phyloP scores from a whole-genome alignment of 2,888 invertebrate species.

The Steromphala cineraria region DNA sequence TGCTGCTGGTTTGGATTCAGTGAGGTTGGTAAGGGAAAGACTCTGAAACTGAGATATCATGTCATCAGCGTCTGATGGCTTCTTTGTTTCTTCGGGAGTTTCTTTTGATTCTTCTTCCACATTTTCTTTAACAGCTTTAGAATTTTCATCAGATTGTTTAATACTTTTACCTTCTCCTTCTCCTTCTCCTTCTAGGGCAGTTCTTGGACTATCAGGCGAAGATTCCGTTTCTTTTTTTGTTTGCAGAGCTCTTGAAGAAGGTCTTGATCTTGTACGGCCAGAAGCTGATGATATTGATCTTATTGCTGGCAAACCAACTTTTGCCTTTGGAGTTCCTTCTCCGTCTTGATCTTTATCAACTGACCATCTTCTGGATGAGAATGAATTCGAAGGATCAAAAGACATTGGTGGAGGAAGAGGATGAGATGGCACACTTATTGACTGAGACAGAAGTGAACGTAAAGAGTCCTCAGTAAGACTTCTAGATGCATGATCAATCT shows the following conservation, averaged over 20 bases:
- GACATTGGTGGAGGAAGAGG: neutral
- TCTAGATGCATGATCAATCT: neutral
- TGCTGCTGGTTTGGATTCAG: neutral
- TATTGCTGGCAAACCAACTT: neutral
- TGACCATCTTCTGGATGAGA: neutral
- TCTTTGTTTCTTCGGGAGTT: neutral
- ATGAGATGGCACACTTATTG: neutral
- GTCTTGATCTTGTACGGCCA: neutral
- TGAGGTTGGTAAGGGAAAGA: neutral
- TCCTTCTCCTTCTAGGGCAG: too few relatives aligned
- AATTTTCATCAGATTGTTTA: too few relatives aligned
- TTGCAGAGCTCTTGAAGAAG: neutral
- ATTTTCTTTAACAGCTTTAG: neutral
- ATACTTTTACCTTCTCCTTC: too few relatives aligned
- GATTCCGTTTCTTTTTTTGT: neutral
- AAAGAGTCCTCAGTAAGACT: neutral
- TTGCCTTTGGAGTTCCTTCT: neutral
- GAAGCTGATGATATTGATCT: neutral
- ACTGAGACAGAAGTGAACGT: neutral
- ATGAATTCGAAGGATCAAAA: neutral
- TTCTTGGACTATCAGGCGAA: neutral
- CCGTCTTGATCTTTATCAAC: neutral
- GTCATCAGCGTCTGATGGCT: neutral
- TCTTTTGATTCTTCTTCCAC: neutral
- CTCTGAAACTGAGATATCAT: neutral